Evolutionary conservation across 1,140 invertebrate species (phyloP).

Genomic region (Drosophila bifasciata): DNA sequence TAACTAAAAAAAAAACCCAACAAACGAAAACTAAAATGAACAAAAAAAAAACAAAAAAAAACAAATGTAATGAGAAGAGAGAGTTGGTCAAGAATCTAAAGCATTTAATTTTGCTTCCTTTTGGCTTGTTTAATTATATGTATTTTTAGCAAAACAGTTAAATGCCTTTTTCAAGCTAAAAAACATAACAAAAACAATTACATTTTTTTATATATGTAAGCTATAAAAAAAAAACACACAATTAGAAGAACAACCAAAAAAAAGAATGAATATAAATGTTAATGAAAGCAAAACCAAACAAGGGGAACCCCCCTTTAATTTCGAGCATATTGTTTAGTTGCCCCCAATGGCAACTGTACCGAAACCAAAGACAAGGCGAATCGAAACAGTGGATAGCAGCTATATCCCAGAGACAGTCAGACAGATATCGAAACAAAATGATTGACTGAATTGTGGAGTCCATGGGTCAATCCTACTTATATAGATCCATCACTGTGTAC

Average conservation of each 20-base stretch:
- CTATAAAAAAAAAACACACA: conserved; percentile 1
- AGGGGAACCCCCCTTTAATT: conserved; percentile 17
- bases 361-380: conserved; percentile 9
- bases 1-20: conserved; percentile 13
- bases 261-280: conserved; percentile 16
- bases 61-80: conserved; percentile 37
- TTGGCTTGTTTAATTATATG: conserved; percentile 53
- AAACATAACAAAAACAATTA: conserved; percentile 5
- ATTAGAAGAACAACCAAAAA: not conserved
- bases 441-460: conserved; percentile 36
- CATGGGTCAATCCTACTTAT: conserved; percentile 19
- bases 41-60: conserved; percentile 10
- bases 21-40: conserved; percentile 1
- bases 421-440: conserved; percentile 18
- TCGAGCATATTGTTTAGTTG: conserved; percentile 24
- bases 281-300: conserved; percentile 17
- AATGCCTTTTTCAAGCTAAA: conserved; percentile 47
- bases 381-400: conserved; percentile 4
- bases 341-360: conserved; percentile 19
- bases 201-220: conserved; percentile 23
- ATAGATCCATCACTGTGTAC: not conserved
- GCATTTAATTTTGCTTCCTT: conserved; percentile 71
- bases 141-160: conserved; percentile 38
- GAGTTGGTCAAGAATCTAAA: conserved; percentile 61
- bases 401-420: no score